Percentiles rank a stretch among this genome's conserved stretches.
Evolutionary conservation across 2,888 invertebrate genomes (phyloP).

Genomic region (Scaptomyza polygonia): DNA sequence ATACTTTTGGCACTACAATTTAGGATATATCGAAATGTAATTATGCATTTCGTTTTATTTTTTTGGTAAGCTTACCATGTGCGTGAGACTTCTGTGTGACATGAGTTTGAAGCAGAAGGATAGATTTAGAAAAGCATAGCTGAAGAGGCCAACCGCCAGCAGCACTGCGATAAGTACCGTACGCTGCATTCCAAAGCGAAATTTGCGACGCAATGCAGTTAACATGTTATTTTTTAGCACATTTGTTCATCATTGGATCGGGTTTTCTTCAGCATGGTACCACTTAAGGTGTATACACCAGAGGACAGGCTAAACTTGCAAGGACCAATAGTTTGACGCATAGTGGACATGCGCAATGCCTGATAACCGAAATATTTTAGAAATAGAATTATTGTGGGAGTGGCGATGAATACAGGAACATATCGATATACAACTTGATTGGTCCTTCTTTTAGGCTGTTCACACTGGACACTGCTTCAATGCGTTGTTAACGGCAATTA

Average conservation of each 20-base stretch:
- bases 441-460: background rate
- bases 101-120: constrained; percentile 83
- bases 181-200: constrained; percentile 81
- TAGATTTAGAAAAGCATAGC: constrained; percentile 82
- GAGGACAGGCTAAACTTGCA: constrained; percentile 26
- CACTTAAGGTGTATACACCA: constrained; percentile 37
- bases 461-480: too few relatives aligned
- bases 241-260: constrained; percentile 41
- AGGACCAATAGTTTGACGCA: constrained; percentile 29
- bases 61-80: constrained; percentile 73
- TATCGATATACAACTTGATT: constrained; percentile 27
- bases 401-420: constrained; percentile 26
- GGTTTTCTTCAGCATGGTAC: constrained; percentile 16
- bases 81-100: constrained; percentile 80
- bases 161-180: constrained; percentile 76
- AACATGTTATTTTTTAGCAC: constrained; percentile 69
- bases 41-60: background rate
- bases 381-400: constrained; percentile 23
- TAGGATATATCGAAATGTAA: background rate
- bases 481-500: too few relatives aligned
- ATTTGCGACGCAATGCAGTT: constrained; percentile 79
- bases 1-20: constrained; percentile 79
- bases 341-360: constrained; percentile 55
- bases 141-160: constrained; percentile 74
- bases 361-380: constrained; percentile 9